Evolutionary conservation across 2,797 vertebrate genomes (phyloP).

Genomic region (Aulostomus chinensis): DNA sequence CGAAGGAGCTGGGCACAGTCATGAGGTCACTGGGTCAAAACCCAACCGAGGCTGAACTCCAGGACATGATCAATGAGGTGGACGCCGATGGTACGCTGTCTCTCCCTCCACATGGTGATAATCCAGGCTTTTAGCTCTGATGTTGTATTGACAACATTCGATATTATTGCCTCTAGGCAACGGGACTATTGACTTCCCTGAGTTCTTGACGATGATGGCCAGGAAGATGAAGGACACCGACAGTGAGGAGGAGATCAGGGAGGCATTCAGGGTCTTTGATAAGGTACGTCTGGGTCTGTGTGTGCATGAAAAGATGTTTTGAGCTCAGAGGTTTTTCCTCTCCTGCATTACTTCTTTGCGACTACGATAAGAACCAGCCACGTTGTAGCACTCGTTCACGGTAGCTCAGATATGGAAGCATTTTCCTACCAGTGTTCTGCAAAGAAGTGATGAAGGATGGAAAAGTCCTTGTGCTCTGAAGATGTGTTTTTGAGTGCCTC

Average conservation of each 20-base stretch:
- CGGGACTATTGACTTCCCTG: slow-evolving; percentile 97
- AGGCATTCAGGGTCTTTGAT: slow-evolving; percentile 98
- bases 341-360: too few species aligned
- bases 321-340: too few species aligned
- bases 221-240: slow-evolving; percentile 99
- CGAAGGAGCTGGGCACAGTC: slow-evolving; percentile 97
- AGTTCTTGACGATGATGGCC: slow-evolving; percentile 99
- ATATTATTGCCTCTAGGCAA: slow-evolving; percentile 90
- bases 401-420: too few species aligned
- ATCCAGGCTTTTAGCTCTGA: too few species aligned
- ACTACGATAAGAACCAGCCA: too few species aligned
- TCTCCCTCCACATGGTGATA: background rate
- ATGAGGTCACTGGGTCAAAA: slow-evolving; percentile 98
- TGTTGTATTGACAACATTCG: background rate
- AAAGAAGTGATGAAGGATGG: too few species aligned
- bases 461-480: too few species aligned
- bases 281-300: slow-evolving; percentile 87
- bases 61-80: slow-evolving; percentile 99
- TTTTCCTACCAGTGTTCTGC: too few species aligned
- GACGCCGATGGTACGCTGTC: slow-evolving; percentile 89
- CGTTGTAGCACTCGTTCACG: too few species aligned
- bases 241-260: slow-evolving; percentile 97
- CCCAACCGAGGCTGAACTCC: slow-evolving; percentile 95
- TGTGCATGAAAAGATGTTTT: too few species aligned
- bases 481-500: too few species aligned